Base-by-base conservation (phyloP, 1,140 invertebrate species). In the Drosophila tsacasi region DNA sequence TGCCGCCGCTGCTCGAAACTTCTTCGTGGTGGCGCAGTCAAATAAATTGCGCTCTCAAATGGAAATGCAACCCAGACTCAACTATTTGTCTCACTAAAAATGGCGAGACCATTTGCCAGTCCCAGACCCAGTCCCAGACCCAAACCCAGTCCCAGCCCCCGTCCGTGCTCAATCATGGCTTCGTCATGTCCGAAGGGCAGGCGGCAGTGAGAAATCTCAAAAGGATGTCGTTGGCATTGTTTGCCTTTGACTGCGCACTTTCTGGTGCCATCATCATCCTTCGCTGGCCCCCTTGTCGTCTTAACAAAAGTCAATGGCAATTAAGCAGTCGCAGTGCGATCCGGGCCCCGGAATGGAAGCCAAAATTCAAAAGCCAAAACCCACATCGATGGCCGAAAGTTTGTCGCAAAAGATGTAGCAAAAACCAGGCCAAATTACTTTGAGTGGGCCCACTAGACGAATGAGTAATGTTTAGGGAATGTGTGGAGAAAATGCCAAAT, bases 21-120 rank as follows among this genome's bases (percentile, higher is more conserved):
- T 79, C 65, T 83, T 75, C 69, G 68, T 75, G 81, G 68, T 79
- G 80, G 68, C 81, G 81, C 81, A 83, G 81, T 83, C 81, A 83
- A 83, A 83, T 83, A 83, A 83, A 83, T 83, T 83, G 82, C 81
- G 81, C 81, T 75, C 81, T 83, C 76, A 83, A 83, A 83, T 83
- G 81, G 75, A 83, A 83, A 83, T 83, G 76, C 81, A 79, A 75
- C 64, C 81, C 80, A 82, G 79, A 73, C 74, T 60, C 79, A 74
- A 79, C 66, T 81, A 82, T 83, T 76, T 76, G 81, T 83, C 81
- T 83, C 76, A 79, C 76, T 83, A 83, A 83, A 83, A 83, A 83
- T 83, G 80, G 80, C 80, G 76, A 82, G 74, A 82, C 73, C 81
- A 79, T 83, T 83, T 83, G 81, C 64, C 80, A 69, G 75, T 61